Evolutionary conservation across 2,888 invertebrate genomes (phyloP), one percentile per base, ranked within the genome.

Genomic region (Sminthurides aquaticus): DNA sequence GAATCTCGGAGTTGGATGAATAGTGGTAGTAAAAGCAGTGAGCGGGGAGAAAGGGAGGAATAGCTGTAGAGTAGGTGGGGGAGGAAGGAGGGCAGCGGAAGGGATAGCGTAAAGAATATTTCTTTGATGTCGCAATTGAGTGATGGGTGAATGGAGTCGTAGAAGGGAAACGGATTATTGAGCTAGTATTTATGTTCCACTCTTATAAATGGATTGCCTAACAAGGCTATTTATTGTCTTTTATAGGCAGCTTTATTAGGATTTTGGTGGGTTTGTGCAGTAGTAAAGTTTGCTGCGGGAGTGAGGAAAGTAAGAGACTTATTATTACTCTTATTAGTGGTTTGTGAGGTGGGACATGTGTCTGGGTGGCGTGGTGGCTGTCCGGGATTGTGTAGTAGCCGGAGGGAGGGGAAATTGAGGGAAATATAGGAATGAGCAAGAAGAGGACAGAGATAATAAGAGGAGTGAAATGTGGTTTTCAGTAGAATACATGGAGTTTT

Each of bases 61-160:
- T n/a, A n/a, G n/a, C n/a, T n/a, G n/a, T n/a, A n/a, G n/a, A n/a
- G n/a, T n/a, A n/a, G n/a, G n/a, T n/a, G n/a, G n/a, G n/a, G n/a
- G n/a, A 15, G 43, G 8, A 34, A 15, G 43, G 5, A 34, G 43
- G 15, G 43, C 43, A 11, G 43, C 5, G 43, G 43, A 15, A 34
- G 43, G 15, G 43, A 5, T 34, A 15, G 43, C n/a, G n/a, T n/a
- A n/a, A n/a, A n/a, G 15, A 34, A 34, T 34, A 34, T 15, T 34
- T 34, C 43, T 52, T 52, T 52, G 52, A 52, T 52, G 52, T 52
- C 52, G 52, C 52, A 52, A 52, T 52, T 52, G 52, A 52, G 22
- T 52, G 52, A 52, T 52, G 52, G 22, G 11, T 52, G 52, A 20
- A 52, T 52, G 52, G 52, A 52, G 52, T 52, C 52, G 52, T 52